Percentiles rank a stretch among this genome's conserved stretches.
These are phyloP conservation scores for Illadopsis cleaveri DNA, from an alignment of 2,113 vertebrate species.

Conservation along the genomic window DNA sequence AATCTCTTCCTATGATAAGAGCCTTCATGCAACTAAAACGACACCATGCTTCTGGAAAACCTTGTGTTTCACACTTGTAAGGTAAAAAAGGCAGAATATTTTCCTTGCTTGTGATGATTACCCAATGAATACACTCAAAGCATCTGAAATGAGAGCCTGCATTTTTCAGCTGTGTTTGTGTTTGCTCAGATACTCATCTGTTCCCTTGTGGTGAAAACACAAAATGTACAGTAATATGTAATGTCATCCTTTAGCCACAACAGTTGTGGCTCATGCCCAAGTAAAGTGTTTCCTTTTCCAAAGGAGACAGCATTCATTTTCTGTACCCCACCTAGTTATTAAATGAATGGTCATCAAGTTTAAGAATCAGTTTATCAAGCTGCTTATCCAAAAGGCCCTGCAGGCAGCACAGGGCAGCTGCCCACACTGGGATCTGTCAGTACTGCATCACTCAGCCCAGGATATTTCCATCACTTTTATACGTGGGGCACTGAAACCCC, in stretches of 20 bases:
- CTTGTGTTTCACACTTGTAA: too few species aligned
- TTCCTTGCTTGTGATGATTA: background rate
- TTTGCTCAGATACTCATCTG: conserved; percentile 43
- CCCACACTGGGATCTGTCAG: background rate
- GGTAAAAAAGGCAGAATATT: background rate
- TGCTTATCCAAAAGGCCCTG: background rate
- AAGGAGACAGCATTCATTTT: background rate
- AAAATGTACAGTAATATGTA: conserved; percentile 52
- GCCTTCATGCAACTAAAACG: background rate
- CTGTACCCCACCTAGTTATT: background rate
- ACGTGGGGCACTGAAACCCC: background rate
- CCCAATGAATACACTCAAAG: background rate
- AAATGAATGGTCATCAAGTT: background rate
- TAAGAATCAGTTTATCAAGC: background rate
- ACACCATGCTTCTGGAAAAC: background rate
- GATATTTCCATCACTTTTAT: background rate
- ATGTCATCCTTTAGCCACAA: conserved; percentile 41
- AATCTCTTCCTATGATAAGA: background rate
- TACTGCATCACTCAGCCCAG: background rate
- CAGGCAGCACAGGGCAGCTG: background rate
- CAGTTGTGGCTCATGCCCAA: conserved; percentile 7
- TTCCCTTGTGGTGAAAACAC: conserved; percentile 53
- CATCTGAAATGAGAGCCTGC: background rate
- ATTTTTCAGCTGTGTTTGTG: conserved; percentile 46
- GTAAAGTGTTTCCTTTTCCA: background rate